Evolutionary conservation across 2,113 vertebrate species (phyloP), one percentile per base, ranked within the genome.

Genomic region (Typhlomys cinereus): DNA sequence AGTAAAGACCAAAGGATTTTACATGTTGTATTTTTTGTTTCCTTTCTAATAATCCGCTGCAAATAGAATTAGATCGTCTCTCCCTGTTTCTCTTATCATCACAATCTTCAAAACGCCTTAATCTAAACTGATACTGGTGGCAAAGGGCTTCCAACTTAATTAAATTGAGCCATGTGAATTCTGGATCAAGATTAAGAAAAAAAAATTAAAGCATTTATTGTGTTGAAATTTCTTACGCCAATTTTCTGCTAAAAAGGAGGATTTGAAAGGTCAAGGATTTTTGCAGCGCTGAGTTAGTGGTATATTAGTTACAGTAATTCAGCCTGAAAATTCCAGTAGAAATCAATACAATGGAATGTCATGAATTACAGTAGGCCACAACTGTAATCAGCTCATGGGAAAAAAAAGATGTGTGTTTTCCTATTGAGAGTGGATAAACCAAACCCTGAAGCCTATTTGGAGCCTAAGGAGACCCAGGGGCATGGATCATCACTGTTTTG

Each of bases 251-350:
- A 96, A 95, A 93, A 97, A 78, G 64, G 95, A 96, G 93, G 90
- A 96, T 96, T 97, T 95, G 92, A 97, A 97, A 98, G 98, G 97
- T 98, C 98, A 98, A 89, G 91, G 93, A 83, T n/a, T 97, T 96
- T 96, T 97, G 95, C 96, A 97, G 96, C 87, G 93, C 94, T 93
- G 97, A 96, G 94, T 97, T 97, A 96, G 97, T 97, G 97, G 97
- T 96, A 89, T 97, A 97, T 98, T 98, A 98, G 97, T 98, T 98
- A 98, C 98, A 98, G 97, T 96, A 98, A 97, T 97, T 96, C 97
- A 98, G 98, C 97, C 97, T 97, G 97, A 98, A 98, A 98, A 98
- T 97, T 97, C 97, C 97, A 96, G 97, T 92, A 97, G 98, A 97
- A 98, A 97, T 96, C 97, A 97, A 98, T 96, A 97, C 94, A 97